Percentiles rank a stretch among this genome's conserved stretches.
Evolutionary conservation across 2,797 vertebrate genomes (phyloP).

Genomic region (Allobates femoralis): DNA sequence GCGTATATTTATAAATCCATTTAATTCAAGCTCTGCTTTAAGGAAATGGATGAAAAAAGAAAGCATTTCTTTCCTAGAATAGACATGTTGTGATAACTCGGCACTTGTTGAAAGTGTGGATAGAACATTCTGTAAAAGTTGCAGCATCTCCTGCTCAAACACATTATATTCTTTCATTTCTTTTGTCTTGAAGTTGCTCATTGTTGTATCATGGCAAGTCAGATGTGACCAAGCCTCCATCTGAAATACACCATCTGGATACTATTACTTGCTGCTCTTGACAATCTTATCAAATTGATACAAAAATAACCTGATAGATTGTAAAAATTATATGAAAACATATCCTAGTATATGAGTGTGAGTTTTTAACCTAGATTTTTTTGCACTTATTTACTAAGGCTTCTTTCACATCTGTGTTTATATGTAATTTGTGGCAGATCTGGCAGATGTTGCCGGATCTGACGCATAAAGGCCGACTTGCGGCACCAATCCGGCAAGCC

Average conservation of each 20-base stretch:
- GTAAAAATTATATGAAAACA: neutral
- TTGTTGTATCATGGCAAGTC: neutral
- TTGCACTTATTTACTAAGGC: no score
- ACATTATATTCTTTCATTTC: neutral
- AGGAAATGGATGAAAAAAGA: conserved; percentile 20
- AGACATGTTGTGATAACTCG: neutral
- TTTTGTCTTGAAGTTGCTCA: neutral
- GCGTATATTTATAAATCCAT: conserved; percentile 48
- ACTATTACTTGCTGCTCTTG: neutral
- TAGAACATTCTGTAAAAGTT: neutral
- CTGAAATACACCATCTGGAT: neutral
- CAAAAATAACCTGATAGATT: neutral
- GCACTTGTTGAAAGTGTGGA: neutral
- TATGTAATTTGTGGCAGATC: no score
- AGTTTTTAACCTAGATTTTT: no score
- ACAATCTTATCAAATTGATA: no score
- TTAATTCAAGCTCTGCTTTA: conserved; percentile 22
- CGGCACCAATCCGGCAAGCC: no score
- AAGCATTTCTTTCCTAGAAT: neutral
- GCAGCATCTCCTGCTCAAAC: neutral
- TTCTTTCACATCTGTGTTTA: no score
- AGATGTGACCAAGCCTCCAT: neutral
- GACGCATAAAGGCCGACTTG: no score
- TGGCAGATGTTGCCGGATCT: no score
- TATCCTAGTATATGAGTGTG: no score